phyloP scores from a whole-genome alignment of 2,888 invertebrate species.

The Trissoscelio sp. region DNA sequence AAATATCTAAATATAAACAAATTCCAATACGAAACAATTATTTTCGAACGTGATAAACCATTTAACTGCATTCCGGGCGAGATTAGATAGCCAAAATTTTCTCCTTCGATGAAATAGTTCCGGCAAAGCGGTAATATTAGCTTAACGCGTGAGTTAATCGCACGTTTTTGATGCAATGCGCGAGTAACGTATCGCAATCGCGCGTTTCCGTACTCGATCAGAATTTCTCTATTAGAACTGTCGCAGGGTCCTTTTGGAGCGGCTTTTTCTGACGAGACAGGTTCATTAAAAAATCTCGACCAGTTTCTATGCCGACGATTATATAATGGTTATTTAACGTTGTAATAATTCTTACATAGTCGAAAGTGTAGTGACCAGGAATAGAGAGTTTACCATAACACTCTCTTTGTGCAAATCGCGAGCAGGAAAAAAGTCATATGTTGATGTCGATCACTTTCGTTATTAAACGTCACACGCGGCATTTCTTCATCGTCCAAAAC shows the following conservation, averaged over 20 bases:
- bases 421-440: conserved; percentile 32
- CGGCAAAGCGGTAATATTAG: too few relatives aligned
- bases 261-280: conserved; percentile 72
- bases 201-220: conserved; percentile 63
- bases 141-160: conserved; percentile 32
- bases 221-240: conserved; percentile 69
- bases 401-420: conserved; percentile 60
- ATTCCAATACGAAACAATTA: too few relatives aligned
- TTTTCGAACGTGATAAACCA: too few relatives aligned
- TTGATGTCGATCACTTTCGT: conserved; percentile 50
- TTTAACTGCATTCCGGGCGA: too few relatives aligned
- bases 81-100: too few relatives aligned
- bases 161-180: conserved; percentile 36
- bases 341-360: conserved; percentile 76
- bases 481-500: not conserved
- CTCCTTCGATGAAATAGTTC: too few relatives aligned
- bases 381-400: conserved; percentile 71
- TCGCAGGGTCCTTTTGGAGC: conserved; percentile 70
- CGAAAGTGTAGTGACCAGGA: conserved; percentile 72
- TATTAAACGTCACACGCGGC: conserved; percentile 19
- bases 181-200: conserved; percentile 48
- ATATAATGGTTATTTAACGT: conserved; percentile 76
- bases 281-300: conserved; percentile 71
- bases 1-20: too few relatives aligned
- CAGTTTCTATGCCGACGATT: conserved; percentile 72